Evolutionary conservation across 1,140 invertebrate genomes (phyloP), one percentile per base, ranked within the genome.

Genomic region (Polypedilum vanderplanki): DNA sequence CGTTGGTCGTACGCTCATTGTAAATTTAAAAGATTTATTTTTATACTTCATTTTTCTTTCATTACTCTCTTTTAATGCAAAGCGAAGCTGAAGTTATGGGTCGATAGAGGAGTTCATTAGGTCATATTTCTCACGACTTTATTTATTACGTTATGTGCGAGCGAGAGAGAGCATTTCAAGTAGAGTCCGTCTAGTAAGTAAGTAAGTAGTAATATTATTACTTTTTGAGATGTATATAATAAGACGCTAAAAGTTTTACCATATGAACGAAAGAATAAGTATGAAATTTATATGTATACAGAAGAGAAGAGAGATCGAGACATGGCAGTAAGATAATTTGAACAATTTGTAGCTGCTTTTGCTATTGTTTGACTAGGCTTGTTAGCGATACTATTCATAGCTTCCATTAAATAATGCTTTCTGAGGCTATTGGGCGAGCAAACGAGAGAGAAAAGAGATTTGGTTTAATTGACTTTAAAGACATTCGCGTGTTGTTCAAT

Each of bases 71-170:
- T 57, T 33, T 57, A 57, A 1, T 12, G 46, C 8, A 57, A n/a
- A 12, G n/a, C 15, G 15, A n/a, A 57, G 46, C 46, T 57, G 3
- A 15, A 57, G 46, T 57, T 57, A 57, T 57, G 46, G 46, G 5
- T 33, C 65, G 65, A 70, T 70, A 70, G 24, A 33, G 24, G 24
- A 33, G 65, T 70, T 70, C 65, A 70, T 70, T 70, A 18, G 65
- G 65, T 70, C 65, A 70, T 70, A 70, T 70, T 22, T 70, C 65
- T 70, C 65, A 70, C 65, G 65, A 70, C 18, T 70, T 20, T 70
- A 8, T 22, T n/a, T 33, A 33, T 33, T 33, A 33, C 24, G 5
- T 33, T 33, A 33, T 33, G 24, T 33, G 24, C 24, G 24, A 33
- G 24, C 24, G 24, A 33, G 24, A 33, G 24, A 33, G 24, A 33